Conservation (phyloP, 2,113 vertebrate species). For the Python bivittatus region DNA sequence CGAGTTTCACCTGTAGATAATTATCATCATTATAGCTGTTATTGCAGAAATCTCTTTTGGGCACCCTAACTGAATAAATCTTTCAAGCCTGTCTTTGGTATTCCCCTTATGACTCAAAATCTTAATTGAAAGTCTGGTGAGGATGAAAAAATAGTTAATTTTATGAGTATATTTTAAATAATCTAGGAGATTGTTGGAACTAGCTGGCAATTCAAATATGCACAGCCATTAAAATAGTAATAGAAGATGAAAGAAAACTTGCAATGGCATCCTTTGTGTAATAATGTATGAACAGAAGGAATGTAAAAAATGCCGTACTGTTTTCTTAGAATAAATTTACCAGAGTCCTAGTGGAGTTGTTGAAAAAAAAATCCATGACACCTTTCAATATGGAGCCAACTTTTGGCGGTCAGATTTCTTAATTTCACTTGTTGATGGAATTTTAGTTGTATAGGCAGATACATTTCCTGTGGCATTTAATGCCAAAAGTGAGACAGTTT, state of each 20-base stretch:
- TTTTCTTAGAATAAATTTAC: constrained; percentile 72
- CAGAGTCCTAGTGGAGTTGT: constrained; percentile 69
- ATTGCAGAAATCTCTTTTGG: neutral
- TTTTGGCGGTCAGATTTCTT: constrained; percentile 93
- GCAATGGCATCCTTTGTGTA: constrained; percentile 67
- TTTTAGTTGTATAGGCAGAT: constrained; percentile 85
- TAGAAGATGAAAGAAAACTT: constrained; percentile 69
- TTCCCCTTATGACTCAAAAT: neutral
- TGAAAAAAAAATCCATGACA: too few species aligned
- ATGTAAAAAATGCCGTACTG: constrained; percentile 64
- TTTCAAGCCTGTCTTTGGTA: neutral
- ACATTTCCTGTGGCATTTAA: constrained; percentile 86
- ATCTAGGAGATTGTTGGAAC: constrained; percentile 70
- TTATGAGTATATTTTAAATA: neutral
- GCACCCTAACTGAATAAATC: neutral
- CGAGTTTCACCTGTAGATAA: too few species aligned
- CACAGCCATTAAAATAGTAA: constrained; percentile 61
- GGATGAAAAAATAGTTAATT: neutral
- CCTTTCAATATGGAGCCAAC: constrained; percentile 89
- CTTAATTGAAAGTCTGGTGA: neutral
- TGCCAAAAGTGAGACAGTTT: constrained; percentile 87
- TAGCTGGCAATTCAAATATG: constrained; percentile 55
- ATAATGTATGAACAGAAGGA: constrained; percentile 70
- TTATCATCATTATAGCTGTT: too few species aligned
- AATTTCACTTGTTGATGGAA: constrained; percentile 76